Conservation (phyloP, 2,113 vertebrate genomes). For the Oncorhynchus clarkii region DNA sequence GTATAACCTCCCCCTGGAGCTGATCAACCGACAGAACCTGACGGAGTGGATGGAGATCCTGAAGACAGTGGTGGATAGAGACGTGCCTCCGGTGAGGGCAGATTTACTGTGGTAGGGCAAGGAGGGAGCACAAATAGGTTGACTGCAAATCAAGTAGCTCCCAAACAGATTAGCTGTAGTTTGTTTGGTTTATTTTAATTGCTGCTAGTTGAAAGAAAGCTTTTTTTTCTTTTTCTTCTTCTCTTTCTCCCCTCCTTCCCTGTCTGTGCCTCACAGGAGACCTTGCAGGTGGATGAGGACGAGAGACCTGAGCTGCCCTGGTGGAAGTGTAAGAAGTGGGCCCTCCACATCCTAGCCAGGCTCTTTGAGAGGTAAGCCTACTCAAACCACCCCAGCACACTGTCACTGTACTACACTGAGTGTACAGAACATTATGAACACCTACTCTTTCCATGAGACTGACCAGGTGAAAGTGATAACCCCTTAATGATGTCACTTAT, state of each 20-base stretch:
- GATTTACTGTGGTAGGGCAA: background rate
- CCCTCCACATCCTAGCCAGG: constrained; percentile 95
- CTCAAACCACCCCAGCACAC: background rate
- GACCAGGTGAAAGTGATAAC: no score
- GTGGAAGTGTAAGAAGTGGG: constrained; percentile 99
- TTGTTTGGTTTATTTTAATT: background rate
- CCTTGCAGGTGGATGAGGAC: constrained; percentile 95
- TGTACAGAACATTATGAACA: no score
- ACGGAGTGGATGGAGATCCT: constrained; percentile 98
- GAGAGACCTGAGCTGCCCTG: constrained; percentile 95
- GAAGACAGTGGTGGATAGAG: constrained; percentile 94
- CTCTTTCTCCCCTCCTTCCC: background rate
- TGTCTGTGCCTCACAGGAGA: constrained; percentile 78
- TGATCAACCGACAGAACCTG: constrained; percentile 97
- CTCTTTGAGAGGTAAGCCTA: constrained; percentile 90
- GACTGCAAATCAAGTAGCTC: background rate
- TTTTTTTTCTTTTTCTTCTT: background rate
- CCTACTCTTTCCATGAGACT: no score
- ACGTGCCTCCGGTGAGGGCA: constrained; percentile 89
- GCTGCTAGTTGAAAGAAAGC: background rate
- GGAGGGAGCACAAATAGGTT: background rate
- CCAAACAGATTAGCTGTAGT: background rate
- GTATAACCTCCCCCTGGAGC: constrained; percentile 96
- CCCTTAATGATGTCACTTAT: no score
- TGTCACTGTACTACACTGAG: no score